Percentiles rank a stretch among this genome's conserved stretches.
Evolutionary conservation across 2,888 invertebrate species (phyloP).

Genomic region (Meganola albula): DNA sequence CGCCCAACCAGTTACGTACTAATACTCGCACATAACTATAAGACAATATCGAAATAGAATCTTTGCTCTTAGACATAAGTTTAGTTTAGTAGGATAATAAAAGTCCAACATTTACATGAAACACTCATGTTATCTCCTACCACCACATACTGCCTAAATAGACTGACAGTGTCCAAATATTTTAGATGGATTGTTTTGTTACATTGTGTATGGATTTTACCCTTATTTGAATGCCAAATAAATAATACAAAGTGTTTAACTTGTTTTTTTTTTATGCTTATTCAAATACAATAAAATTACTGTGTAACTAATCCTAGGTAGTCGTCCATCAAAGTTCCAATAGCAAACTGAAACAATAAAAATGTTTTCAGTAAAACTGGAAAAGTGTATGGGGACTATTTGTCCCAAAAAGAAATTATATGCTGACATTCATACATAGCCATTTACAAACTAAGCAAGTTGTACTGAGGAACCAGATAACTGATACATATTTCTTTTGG

Average conservation of each 20-base stretch:
- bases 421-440: too few species aligned
- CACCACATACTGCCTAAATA: constrained; percentile 64
- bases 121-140: constrained; percentile 29
- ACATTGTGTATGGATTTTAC: constrained; percentile 66
- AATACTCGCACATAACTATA: constrained; percentile 23
- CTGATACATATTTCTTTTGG: too few species aligned
- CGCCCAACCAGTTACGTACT: constrained; percentile 14
- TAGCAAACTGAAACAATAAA: constrained; percentile 91
- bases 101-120: constrained; percentile 25
- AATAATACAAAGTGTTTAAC: constrained; percentile 49
- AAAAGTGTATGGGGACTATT: too few species aligned
- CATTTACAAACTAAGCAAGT: too few species aligned
- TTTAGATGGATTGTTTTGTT: constrained; percentile 67
- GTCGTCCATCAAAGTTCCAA: constrained; percentile 99
- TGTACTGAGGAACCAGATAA: too few species aligned
- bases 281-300: constrained; percentile 32
- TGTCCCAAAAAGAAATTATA: too few species aligned
- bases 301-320: constrained; percentile 88
- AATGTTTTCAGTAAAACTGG: too few species aligned
- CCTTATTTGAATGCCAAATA: constrained; percentile 76
- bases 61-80: constrained; percentile 34
- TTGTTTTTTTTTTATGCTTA: constrained; percentile 27
- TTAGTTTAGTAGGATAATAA: constrained; percentile 34
- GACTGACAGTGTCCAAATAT: constrained; percentile 76
- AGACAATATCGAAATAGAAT: constrained; percentile 29